Conservation (phyloP, 2,888 invertebrate genomes). For the Alviniconcha strummeri region DNA sequence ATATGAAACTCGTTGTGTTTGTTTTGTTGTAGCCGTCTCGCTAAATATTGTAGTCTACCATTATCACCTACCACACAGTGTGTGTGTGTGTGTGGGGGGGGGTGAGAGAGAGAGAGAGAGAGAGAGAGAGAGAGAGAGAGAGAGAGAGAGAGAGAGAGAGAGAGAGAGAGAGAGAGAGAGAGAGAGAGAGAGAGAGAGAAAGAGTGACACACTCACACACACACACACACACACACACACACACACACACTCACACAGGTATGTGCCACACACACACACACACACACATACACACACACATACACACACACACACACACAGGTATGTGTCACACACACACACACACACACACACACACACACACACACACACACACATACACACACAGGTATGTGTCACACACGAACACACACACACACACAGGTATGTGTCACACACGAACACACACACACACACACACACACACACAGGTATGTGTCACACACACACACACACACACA, state of each 20-base stretch:
- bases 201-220: constrained; percentile 12
- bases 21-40: too few relatives aligned
- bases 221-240: background rate
- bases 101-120: too few relatives aligned
- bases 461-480: background rate
- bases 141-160: too few relatives aligned
- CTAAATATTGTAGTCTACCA: too few relatives aligned
- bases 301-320: background rate
- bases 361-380: background rate
- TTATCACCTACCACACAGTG: too few relatives aligned
- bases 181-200: too few relatives aligned
- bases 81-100: too few relatives aligned
- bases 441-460: background rate
- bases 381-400: background rate
- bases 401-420: background rate
- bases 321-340: too few relatives aligned
- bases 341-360: background rate
- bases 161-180: too few relatives aligned
- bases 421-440: too few relatives aligned
- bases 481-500: background rate
- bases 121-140: too few relatives aligned
- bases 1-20: too few relatives aligned
- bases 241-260: background rate
- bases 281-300: background rate
- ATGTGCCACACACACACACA: background rate